These are phyloP conservation scores for Megalurothrips usitatus DNA, from an alignment of 2,888 invertebrate genomes.

Conservation along the genomic window DNA sequence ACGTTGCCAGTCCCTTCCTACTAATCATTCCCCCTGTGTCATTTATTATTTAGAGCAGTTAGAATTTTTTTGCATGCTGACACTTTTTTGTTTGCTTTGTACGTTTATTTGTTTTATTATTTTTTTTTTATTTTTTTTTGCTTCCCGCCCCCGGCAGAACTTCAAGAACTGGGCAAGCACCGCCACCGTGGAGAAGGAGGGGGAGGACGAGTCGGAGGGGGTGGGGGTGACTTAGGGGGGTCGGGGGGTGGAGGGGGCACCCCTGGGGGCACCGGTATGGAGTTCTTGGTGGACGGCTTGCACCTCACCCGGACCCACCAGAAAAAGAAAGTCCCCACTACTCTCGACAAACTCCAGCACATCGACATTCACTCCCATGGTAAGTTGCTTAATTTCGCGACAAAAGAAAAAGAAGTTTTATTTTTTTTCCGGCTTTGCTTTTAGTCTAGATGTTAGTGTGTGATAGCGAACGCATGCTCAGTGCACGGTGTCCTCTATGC, in stretches of 20 bases:
- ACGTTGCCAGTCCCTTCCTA: neutral
- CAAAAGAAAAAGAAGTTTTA: neutral
- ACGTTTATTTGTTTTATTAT: neutral
- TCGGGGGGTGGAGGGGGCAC: slow-evolving; percentile 37
- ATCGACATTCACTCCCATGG: slow-evolving; percentile 80
- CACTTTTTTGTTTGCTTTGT: neutral
- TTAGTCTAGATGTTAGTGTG: neutral
- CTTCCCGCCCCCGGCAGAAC: neutral
- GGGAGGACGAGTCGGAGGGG: slow-evolving; percentile 26
- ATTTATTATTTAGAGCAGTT: no score
- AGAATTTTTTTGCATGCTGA: neutral
- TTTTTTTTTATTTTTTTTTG: neutral
- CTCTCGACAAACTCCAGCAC: slow-evolving; percentile 63
- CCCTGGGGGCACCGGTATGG: slow-evolving; percentile 41
- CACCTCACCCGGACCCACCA: slow-evolving; percentile 40
- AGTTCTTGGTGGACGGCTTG: slow-evolving; percentile 42
- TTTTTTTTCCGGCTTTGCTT: neutral
- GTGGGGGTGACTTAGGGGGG: slow-evolving; percentile 32
- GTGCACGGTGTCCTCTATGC: no score
- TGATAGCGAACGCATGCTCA: no score
- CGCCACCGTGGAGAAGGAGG: slow-evolving; percentile 21
- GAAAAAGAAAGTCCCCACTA: slow-evolving; percentile 51
- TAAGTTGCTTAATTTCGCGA: slow-evolving; percentile 50
- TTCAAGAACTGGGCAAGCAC: slow-evolving; percentile 12
- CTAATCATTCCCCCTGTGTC: neutral